Conservation (phyloP, 64 coral and sea anemone species). For the Acropora yongei region DNA sequence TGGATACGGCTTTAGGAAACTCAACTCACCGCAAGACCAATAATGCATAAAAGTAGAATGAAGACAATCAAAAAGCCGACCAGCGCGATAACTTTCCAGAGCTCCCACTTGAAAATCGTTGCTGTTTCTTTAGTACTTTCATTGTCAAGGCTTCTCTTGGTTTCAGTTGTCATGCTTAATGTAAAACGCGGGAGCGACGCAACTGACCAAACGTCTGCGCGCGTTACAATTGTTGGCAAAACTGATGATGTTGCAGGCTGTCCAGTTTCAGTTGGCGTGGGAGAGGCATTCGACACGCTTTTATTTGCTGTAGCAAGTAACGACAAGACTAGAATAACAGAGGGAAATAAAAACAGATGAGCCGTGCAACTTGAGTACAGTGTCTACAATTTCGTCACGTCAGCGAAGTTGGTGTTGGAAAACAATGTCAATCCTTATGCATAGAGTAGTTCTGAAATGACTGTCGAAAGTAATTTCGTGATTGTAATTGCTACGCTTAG, state of each 20-base stretch:
- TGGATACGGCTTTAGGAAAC: not conserved
- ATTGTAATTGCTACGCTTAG: too few species aligned
- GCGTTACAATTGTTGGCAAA: not conserved
- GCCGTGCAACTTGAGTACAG: too few species aligned
- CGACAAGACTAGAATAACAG: not conserved
- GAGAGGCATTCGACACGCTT: not conserved
- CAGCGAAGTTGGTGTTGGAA: too few species aligned
- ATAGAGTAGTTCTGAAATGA: too few species aligned
- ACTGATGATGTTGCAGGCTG: not conserved
- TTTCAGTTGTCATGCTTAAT: not conserved
- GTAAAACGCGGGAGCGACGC: not conserved
- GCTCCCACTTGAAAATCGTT: not conserved
- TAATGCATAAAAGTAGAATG: slow-evolving; percentile 6
- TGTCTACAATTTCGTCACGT: too few species aligned
- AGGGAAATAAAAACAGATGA: not conserved
- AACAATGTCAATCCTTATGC: too few species aligned
- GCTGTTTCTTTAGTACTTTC: not conserved
- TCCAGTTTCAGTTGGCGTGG: not conserved
- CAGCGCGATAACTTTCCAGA: not conserved
- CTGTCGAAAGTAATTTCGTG: too few species aligned
- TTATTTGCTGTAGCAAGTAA: not conserved
- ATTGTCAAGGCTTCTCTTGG: not conserved
- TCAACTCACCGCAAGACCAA: not conserved
- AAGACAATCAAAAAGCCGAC: slow-evolving; percentile 3
- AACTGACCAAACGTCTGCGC: not conserved